Evolutionary conservation across 64 coral and sea anemone species (phyloP).

Genomic region (Actinia equina): DNA sequence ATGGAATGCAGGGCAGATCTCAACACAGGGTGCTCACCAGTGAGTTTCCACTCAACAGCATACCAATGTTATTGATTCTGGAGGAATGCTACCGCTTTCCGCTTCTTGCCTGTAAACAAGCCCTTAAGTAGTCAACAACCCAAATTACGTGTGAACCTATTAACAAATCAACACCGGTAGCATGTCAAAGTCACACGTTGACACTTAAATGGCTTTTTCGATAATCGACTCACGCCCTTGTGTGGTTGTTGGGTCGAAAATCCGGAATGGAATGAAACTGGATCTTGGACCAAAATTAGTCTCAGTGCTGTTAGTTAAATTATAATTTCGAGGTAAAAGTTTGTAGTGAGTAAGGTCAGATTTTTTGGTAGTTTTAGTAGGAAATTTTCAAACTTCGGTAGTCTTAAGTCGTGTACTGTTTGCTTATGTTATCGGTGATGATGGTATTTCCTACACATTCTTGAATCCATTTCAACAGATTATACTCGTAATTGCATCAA

Average conservation of each 20-base stretch:
- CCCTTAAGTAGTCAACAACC: neutral
- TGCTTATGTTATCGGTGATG: neutral
- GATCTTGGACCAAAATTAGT: neutral
- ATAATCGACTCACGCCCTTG: neutral
- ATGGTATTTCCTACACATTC: neutral
- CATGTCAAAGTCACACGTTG: neutral
- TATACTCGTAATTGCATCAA: neutral
- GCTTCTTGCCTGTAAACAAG: neutral
- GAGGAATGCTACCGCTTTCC: too few species aligned
- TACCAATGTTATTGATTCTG: too few species aligned
- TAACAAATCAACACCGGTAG: neutral
- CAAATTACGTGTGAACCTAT: neutral
- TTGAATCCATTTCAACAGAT: neutral
- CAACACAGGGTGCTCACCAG: neutral
- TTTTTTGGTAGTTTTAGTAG: neutral
- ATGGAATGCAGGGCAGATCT: neutral
- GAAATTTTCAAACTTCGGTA: neutral
- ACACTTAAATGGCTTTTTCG: slow-evolving; percentile 1
- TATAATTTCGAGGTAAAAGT: neutral
- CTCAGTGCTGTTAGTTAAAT: neutral
- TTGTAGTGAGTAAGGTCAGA: neutral
- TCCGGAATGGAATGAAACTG: neutral
- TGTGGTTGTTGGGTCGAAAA: neutral
- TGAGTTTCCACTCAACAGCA: neutral
- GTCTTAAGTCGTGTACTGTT: neutral